These are phyloP conservation scores for Crax fasciolata DNA, from an alignment of 2,797 vertebrate species.

Conservation along the genomic window DNA sequence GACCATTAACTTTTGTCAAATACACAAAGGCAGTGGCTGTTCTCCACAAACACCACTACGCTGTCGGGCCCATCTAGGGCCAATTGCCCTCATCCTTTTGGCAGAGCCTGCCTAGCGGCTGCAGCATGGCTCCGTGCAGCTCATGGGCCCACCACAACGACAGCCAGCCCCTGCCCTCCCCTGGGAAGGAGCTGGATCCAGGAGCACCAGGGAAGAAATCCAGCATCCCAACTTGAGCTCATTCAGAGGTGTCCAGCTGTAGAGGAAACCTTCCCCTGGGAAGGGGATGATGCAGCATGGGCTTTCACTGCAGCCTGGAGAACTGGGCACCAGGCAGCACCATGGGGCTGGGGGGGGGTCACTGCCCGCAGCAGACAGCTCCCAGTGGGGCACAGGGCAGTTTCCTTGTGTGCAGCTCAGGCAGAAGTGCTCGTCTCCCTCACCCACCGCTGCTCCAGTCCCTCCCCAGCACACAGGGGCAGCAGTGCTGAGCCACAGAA, in stretches of 20 bases:
- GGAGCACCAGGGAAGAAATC: background rate
- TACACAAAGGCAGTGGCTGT: constrained; percentile 41
- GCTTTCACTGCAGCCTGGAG: background rate
- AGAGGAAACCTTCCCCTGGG: background rate
- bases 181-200: background rate
- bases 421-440: background rate
- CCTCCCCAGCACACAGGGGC: no score
- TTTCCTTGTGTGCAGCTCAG: background rate
- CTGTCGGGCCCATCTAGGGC: constrained; percentile 6
- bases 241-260: background rate
- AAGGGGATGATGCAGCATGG: no score
- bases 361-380: background rate
- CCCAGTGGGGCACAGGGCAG: background rate
- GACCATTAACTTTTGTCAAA: constrained; percentile 64
- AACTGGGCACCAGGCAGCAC: background rate
- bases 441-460: background rate
- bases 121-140: background rate
- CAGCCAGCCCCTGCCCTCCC: background rate
- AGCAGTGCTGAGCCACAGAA: no score
- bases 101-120: background rate
- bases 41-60: constrained; percentile 24
- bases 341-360: accelerated
- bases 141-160: constrained; percentile 11
- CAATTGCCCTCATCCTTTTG: constrained; percentile 22
- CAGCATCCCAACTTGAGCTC: background rate